These are phyloP conservation scores for Neocloeon triangulifer DNA, from an alignment of 1,140 invertebrate species.

Conservation along the genomic window DNA sequence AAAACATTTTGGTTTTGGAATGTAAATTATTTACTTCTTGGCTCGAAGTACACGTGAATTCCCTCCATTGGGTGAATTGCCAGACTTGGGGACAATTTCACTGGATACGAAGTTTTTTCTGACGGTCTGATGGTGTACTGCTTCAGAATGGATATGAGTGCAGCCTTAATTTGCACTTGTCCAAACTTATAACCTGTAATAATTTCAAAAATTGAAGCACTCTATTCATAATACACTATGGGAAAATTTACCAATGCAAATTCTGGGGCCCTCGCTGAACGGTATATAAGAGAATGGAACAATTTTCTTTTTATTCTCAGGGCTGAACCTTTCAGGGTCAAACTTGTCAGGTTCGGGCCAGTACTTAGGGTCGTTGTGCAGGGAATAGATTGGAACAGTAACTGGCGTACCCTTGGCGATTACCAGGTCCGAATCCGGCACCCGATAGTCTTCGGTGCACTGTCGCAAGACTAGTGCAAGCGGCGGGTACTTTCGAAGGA, in stretches of 20 bases:
- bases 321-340: conserved; percentile 24
- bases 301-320: conserved; percentile 25
- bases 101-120: no score
- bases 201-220: no score
- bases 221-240: not conserved
- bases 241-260: conserved; percentile 40
- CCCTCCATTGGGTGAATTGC: no score
- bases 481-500: conserved; percentile 26
- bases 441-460: not conserved
- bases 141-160: no score
- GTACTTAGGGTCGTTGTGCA: conserved; percentile 39
- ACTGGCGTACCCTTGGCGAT: conserved; percentile 13
- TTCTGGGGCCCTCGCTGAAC: conserved; percentile 45
- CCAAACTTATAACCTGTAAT: no score
- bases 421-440: not conserved
- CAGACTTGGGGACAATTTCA: no score
- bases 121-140: no score
- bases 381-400: conserved; percentile 28
- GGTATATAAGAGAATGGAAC: conserved; percentile 29
- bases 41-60: no score
- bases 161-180: no score
- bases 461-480: no score
- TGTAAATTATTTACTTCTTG: no score
- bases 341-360: conserved; percentile 40
- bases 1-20: no score